These are phyloP conservation scores for Micrasema longulum DNA, from an alignment of 1,140 invertebrate genomes.

Conservation along the genomic window DNA sequence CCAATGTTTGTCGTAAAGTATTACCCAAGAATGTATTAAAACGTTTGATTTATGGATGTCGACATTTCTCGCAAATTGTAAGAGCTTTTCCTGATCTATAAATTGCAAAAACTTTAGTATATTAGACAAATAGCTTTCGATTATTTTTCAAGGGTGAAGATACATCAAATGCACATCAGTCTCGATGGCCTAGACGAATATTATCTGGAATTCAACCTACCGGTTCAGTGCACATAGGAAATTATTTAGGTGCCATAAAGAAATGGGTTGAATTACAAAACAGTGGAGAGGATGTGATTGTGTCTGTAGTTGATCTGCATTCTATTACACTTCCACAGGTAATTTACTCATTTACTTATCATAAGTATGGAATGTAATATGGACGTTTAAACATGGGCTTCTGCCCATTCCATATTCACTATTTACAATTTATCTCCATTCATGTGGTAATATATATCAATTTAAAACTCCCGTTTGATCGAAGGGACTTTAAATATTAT, in stretches of 20 bases:
- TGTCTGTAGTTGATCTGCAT: slow-evolving; percentile 95
- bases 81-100: not conserved
- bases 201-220: slow-evolving; percentile 98
- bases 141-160: slow-evolving; percentile 10
- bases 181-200: slow-evolving; percentile 70
- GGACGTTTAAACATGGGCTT: too few relatives aligned
- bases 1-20: slow-evolving; percentile 15
- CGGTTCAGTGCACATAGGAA: slow-evolving; percentile 93
- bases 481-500: too few relatives aligned
- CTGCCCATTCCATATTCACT: too few relatives aligned
- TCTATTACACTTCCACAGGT: slow-evolving; percentile 90
- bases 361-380: too few relatives aligned
- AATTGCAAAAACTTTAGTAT: too few relatives aligned
- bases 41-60: not conserved
- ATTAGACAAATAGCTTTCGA: not conserved
- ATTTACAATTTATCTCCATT: too few relatives aligned
- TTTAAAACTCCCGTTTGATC: too few relatives aligned
- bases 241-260: slow-evolving; percentile 94
- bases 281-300: slow-evolving; percentile 75
- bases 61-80: slow-evolving; percentile 15
- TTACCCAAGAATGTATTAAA: not conserved
- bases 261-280: slow-evolving; percentile 91
- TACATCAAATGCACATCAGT: not conserved
- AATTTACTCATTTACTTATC: slow-evolving; percentile 40
- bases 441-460: too few relatives aligned